Evolutionary conservation across 2,888 invertebrate genomes (phyloP).

Genomic region (Drosophila rellima): DNA sequence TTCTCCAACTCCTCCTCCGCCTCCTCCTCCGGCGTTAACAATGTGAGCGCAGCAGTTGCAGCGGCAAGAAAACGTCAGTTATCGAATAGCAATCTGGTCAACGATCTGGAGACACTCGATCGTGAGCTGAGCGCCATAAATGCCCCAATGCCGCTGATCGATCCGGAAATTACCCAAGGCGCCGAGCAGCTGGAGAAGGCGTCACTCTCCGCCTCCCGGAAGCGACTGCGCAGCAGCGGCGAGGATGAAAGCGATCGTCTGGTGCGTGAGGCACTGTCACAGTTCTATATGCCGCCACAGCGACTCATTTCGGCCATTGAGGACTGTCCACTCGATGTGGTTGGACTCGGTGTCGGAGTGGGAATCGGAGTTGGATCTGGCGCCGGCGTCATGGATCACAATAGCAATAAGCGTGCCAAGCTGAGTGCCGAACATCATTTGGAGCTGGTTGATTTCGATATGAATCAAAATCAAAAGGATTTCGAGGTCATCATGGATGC

Average conservation of each 20-base stretch:
- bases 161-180: slow-evolving; percentile 86
- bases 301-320: slow-evolving; percentile 89
- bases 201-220: slow-evolving; percentile 83
- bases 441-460: slow-evolving; percentile 83
- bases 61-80: slow-evolving; percentile 78
- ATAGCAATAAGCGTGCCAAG: slow-evolving; percentile 15
- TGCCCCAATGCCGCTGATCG: slow-evolving; percentile 86
- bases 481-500: slow-evolving; percentile 86
- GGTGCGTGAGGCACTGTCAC: slow-evolving; percentile 90
- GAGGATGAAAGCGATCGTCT: slow-evolving; percentile 89
- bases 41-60: slow-evolving; percentile 5
- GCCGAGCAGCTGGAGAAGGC: slow-evolving; percentile 85
- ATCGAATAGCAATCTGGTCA: slow-evolving; percentile 84
- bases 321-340: slow-evolving; percentile 86
- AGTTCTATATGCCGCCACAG: slow-evolving; percentile 90
- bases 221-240: slow-evolving; percentile 85
- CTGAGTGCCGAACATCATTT: slow-evolving; percentile 63
- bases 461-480: slow-evolving; percentile 86
- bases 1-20: slow-evolving; percentile 19
- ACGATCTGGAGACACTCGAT: slow-evolving; percentile 86
- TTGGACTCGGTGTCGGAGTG: slow-evolving; percentile 65
- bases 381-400: slow-evolving; percentile 11
- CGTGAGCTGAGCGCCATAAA: slow-evolving; percentile 86
- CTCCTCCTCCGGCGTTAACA: neutral
- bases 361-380: slow-evolving; percentile 29